phyloP scores from a whole-genome alignment of 2,888 invertebrate species.

The Hemithea aestivaria region DNA sequence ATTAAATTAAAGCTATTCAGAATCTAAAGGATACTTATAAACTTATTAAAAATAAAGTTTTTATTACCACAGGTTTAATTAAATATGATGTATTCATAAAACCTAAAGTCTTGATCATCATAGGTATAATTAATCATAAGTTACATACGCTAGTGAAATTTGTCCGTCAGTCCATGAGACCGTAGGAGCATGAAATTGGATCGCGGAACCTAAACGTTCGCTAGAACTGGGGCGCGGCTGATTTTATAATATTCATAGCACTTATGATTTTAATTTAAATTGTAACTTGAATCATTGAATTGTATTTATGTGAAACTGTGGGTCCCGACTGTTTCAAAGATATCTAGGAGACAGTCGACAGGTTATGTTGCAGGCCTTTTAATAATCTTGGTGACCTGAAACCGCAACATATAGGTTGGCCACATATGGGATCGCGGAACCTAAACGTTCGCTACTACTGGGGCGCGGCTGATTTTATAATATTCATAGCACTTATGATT shows the following conservation, averaged over 20 bases:
- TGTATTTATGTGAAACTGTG: neutral
- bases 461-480: conserved; percentile 55
- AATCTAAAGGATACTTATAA: too few relatives aligned
- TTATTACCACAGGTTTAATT: too few relatives aligned
- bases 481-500: conserved; percentile 26
- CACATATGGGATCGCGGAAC: conserved; percentile 71
- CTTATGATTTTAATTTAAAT: conserved; percentile 21
- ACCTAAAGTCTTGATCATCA: conserved; percentile 66
- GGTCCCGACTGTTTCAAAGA: too few relatives aligned
- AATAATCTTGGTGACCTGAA: too few relatives aligned
- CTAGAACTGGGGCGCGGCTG: conserved; percentile 58
- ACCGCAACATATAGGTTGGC: too few relatives aligned
- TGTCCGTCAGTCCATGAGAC: conserved; percentile 67
- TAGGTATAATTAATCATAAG: conserved; percentile 77
- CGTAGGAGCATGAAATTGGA: conserved; percentile 76
- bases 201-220: conserved; percentile 60
- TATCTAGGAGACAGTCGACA: too few relatives aligned
- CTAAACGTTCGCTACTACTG: conserved; percentile 58
- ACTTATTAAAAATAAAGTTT: too few relatives aligned
- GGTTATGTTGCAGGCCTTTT: too few relatives aligned
- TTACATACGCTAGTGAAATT: conserved; percentile 76
- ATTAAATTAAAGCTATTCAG: too few relatives aligned
- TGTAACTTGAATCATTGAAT: conserved; percentile 19
- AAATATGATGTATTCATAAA: too few relatives aligned
- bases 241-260: conserved; percentile 41